phyloP scores from a whole-genome alignment of 2,797 vertebrate genomes.

The Phoxinus dragarum region DNA sequence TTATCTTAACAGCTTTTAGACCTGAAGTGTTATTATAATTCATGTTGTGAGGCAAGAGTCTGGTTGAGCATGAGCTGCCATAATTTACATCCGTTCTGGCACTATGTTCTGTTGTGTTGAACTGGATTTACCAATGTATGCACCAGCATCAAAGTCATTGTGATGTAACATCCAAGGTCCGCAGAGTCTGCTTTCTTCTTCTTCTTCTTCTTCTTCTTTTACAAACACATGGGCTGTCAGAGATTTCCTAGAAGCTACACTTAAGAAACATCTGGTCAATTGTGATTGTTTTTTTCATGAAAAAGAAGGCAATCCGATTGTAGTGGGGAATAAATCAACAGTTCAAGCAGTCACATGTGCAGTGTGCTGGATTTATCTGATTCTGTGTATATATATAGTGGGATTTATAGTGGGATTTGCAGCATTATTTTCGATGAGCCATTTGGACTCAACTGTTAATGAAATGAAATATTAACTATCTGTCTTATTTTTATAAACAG shows the following conservation, averaged over 20 bases:
- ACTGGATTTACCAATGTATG: background rate
- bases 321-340: conserved; percentile 36
- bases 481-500: background rate
- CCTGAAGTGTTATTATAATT: background rate
- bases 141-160: background rate
- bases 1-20: background rate
- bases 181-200: background rate
- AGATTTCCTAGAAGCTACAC: background rate
- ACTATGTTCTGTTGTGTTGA: background rate
- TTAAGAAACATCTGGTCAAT: conserved; percentile 38
- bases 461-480: background rate
- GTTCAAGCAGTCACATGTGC: conserved; percentile 29
- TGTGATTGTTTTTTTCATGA: background rate
- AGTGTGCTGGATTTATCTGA: conserved; percentile 25
- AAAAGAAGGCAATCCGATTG: conserved; percentile 35
- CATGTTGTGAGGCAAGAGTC: background rate
- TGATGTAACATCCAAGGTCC: background rate
- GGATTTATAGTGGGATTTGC: conserved; percentile 45
- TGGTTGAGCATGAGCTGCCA: background rate
- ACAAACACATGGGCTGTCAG: background rate
- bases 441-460: conserved; percentile 1
- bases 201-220: background rate
- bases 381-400: background rate
- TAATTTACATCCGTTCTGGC: background rate
- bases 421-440: conserved; percentile 16